Conservation (phyloP, 2,797 vertebrate species). For the Cynopterus sphinx region DNA sequence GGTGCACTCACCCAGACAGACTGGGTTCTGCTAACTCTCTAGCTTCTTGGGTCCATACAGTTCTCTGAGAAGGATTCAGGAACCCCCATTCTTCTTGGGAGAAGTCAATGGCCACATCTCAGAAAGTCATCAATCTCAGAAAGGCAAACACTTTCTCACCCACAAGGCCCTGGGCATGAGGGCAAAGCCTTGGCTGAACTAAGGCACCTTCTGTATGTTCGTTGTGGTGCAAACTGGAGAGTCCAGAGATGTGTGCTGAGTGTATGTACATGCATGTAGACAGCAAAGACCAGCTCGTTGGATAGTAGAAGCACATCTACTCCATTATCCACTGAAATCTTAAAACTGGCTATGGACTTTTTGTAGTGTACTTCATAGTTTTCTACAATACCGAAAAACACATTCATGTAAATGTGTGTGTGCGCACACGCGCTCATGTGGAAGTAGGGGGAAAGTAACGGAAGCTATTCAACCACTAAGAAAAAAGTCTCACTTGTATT, state of each 20-base stretch:
- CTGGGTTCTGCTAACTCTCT: background rate
- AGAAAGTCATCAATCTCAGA: background rate
- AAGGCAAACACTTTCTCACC: background rate
- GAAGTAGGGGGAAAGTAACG: background rate
- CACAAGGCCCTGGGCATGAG: background rate
- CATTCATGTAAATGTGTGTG: background rate
- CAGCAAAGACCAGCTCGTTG: background rate
- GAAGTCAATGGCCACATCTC: background rate
- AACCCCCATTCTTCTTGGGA: background rate
- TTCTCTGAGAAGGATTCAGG: background rate
- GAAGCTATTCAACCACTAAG: background rate
- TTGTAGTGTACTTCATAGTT: background rate
- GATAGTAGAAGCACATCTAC: background rate
- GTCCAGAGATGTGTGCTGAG: background rate
- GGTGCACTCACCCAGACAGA: background rate
- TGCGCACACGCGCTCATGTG: fast-evolving
- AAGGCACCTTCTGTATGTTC: fast-evolving
- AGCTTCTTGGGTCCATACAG: background rate
- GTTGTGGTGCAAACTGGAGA: background rate
- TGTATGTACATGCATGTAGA: background rate
- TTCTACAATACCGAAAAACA: background rate
- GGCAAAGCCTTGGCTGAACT: background rate
- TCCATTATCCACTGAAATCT: background rate
- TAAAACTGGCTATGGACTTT: background rate
- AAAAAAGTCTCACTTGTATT: background rate